Conservation (phyloP, 2,113 vertebrate species). For the Agelaius tricolor region DNA sequence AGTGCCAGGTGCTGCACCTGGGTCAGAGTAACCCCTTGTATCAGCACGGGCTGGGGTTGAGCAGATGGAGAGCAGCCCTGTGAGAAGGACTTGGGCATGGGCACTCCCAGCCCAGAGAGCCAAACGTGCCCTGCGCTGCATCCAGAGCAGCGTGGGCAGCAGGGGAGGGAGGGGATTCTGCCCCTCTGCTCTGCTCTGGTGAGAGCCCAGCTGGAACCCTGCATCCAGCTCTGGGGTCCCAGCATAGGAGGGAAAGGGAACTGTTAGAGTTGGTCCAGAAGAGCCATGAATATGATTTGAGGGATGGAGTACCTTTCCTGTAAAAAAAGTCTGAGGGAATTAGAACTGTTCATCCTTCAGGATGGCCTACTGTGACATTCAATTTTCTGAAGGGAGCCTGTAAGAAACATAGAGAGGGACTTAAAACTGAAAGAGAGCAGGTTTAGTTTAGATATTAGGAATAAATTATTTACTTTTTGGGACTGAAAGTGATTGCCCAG, state of each 20-base stretch:
- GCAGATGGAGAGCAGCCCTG: neutral
- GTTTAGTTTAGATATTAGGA: neutral
- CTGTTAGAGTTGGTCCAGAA: accelerated
- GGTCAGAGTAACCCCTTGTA: accelerated
- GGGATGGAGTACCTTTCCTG: neutral
- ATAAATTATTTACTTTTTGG: neutral
- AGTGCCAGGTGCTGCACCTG: too few species aligned
- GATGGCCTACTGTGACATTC: neutral
- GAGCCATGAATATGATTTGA: neutral
- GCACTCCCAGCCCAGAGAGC: neutral
- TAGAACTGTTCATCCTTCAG: neutral
- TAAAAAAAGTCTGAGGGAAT: neutral
- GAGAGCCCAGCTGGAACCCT: neutral
- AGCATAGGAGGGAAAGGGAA: accelerated
- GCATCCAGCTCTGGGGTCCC: neutral
- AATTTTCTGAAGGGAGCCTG: neutral
- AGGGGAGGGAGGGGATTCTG: neutral
- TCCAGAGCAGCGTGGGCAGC: neutral
- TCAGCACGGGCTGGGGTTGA: accelerated
- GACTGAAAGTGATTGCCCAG: neutral
- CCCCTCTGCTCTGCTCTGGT: neutral
- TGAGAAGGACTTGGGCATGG: neutral
- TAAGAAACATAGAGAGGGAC: neutral
- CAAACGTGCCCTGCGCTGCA: neutral
- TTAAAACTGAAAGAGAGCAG: neutral